Evolutionary conservation across 2,888 invertebrate genomes (phyloP).

Genomic region (Clusia tigrina): DNA sequence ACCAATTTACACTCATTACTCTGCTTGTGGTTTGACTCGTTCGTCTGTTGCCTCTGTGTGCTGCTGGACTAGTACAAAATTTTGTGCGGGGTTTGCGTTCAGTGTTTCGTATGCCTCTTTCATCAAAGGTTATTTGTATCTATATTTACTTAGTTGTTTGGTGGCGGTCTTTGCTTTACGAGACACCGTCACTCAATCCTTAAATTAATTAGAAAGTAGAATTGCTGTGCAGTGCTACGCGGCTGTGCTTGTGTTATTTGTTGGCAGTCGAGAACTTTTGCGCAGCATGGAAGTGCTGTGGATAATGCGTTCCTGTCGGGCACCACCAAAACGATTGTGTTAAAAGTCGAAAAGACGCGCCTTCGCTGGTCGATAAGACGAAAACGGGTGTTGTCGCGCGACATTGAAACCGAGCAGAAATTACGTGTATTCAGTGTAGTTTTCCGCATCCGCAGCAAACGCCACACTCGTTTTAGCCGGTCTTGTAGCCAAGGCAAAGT

Average conservation of each 20-base stretch:
- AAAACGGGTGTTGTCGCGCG: not conserved
- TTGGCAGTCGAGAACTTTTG: too few relatives aligned
- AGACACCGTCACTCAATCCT: conserved; percentile 16
- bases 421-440: not conserved
- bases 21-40: too few relatives aligned
- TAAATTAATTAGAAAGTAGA: not conserved
- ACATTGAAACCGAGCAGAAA: not conserved
- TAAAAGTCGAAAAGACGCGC: not conserved
- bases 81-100: too few relatives aligned
- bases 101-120: conserved; percentile 52
- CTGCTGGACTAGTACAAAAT: too few relatives aligned
- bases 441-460: not conserved
- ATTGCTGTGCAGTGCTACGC: not conserved
- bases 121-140: conserved; percentile 48
- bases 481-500: not conserved
- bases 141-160: conserved; percentile 39
- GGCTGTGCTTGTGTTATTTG: too few relatives aligned
- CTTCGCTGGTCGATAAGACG: not conserved
- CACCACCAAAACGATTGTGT: not conserved
- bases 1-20: too few relatives aligned
- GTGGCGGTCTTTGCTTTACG: conserved; percentile 42
- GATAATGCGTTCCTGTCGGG: too few relatives aligned
- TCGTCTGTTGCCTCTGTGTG: too few relatives aligned
- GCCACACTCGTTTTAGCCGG: not conserved
- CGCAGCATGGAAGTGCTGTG: too few relatives aligned